These are phyloP conservation scores for Andrena flavipes DNA, from an alignment of 2,888 invertebrate genomes.

Conservation along the genomic window DNA sequence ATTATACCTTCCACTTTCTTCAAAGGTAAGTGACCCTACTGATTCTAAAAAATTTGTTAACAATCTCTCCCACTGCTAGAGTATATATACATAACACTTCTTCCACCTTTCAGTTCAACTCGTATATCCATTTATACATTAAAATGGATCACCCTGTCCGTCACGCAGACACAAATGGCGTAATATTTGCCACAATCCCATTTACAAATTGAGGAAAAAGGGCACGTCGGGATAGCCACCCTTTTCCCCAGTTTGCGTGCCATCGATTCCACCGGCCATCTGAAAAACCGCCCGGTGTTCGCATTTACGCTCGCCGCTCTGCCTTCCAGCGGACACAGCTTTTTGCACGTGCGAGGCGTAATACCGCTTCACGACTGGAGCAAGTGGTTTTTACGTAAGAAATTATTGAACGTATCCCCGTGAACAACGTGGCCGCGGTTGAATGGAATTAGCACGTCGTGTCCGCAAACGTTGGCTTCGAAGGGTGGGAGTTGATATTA, in stretches of 20 bases:
- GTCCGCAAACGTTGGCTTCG: constrained; percentile 36
- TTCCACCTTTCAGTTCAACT: too few species aligned
- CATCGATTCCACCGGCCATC: constrained; percentile 16
- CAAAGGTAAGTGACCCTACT: too few species aligned
- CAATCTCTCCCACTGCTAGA: too few species aligned
- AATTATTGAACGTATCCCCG: constrained; percentile 35
- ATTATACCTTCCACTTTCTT: too few species aligned
- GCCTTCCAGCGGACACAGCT: not conserved
- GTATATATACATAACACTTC: too few species aligned
- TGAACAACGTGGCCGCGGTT: constrained; percentile 38
- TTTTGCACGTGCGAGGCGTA: not conserved
- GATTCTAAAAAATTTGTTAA: too few species aligned
- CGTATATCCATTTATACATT: not conserved
- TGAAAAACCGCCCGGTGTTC: not conserved
- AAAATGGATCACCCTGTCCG: not conserved
- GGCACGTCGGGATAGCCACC: constrained; percentile 36
- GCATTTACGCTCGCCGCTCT: constrained; percentile 7
- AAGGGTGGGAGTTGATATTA: constrained; percentile 44
- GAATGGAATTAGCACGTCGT: constrained; percentile 42
- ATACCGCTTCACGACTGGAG: constrained; percentile 14
- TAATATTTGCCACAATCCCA: constrained; percentile 5
- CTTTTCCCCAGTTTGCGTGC: constrained; percentile 55
- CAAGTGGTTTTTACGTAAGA: constrained; percentile 32
- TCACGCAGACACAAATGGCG: not conserved
- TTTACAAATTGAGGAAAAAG: constrained; percentile 28